Evolutionary conservation across 2,797 vertebrate genomes (phyloP), one percentile per base, ranked within the genome.

Genomic region (Lepus townsendii): DNA sequence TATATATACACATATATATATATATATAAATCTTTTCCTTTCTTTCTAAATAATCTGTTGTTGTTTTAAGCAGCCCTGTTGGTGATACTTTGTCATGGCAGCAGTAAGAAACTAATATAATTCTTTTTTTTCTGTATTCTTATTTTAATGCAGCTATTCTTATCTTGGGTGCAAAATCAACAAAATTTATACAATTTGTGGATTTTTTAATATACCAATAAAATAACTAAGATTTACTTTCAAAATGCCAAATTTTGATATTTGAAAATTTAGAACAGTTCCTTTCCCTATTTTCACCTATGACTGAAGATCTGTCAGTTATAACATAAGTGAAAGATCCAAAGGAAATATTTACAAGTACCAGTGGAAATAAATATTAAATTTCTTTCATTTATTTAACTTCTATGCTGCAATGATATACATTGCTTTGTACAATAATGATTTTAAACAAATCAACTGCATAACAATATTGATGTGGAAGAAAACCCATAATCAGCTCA

Each of bases 321-420:
- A 78, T 63, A 35, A 35, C 35, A 35, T 35, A 73, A 96, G 13
- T 78, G 65, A 91, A 95, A 92, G 3, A 91, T 77, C 47, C 76
- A 93, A 92, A 95, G 75, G 42, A 93, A 95, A 93, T 92, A 92
- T 84, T 96, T 88, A 88, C 92, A 86, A 68, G 27, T 92, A 47
- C 66, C 68, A 89, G 32, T 73, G 66, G 68, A 96, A 91, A 91
- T 78, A 88, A 94, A n/a, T 82, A 91, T 66, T 73, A 82, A 76
- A 87, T 91, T 73, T 87, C 30, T 83, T 78, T 57, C 66, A 83
- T 84, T 3, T 72, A 63, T 72, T 63, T 77, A 76, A 82, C 60
- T 89, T 93, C 24, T 84, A 12, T 38, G 7, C 57, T 72, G 27
- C 5, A 87, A 57, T 83, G 65, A 11, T 86, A 91, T 82, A 62